A percentile compares a stretch with the other conserved stretches of the same genome.
phyloP scores from a whole-genome alignment of 2,113 vertebrate species.

The Aspiorhynchus laticeps region DNA sequence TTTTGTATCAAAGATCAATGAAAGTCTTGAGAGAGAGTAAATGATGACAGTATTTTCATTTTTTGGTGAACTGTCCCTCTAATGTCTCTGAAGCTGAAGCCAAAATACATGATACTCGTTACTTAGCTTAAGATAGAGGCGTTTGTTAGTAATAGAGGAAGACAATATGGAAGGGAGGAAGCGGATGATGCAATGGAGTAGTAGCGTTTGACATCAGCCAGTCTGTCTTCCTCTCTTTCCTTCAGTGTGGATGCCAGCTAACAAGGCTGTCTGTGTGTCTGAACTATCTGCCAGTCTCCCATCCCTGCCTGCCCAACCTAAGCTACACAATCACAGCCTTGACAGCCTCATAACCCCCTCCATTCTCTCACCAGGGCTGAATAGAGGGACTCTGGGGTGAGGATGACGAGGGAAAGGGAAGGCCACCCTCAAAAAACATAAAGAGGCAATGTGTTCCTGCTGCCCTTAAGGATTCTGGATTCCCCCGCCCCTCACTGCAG shows the following conservation, averaged over 20 bases:
- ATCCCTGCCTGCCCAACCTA: constrained; percentile 65
- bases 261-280: constrained; percentile 77
- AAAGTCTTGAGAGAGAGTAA: neutral
- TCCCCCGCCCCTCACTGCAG: constrained; percentile 36
- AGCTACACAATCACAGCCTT: constrained; percentile 80
- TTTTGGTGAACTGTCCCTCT: too few species aligned
- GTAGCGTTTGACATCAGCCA: constrained; percentile 57
- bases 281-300: constrained; percentile 63
- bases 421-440: constrained; percentile 74
- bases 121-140: neutral
- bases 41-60: neutral
- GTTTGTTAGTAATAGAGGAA: neutral
- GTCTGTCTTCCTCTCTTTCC: constrained; percentile 35
- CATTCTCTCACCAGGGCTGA: constrained; percentile 63
- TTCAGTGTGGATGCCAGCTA: constrained; percentile 54
- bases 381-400: constrained; percentile 74
- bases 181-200: constrained; percentile 71
- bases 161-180: constrained; percentile 51
- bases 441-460: constrained; percentile 74
- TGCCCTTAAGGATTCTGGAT: constrained; percentile 43
- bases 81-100: neutral
- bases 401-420: constrained; percentile 59
- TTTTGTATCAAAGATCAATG: neutral
- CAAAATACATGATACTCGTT: neutral
- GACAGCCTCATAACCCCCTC: constrained; percentile 73